Conservation (phyloP, 2,113 vertebrate species). For the human (Homo sapiens) region GRCh38 chrX:137035501-137036000, state of each 20-base stretch:
- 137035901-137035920: background rate
- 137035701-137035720: conserved; percentile 68
- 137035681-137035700: conserved; percentile 62
- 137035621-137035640: conserved; percentile 52
- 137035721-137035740: background rate
- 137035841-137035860: background rate
- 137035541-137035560: background rate
- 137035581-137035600: conserved; percentile 35
- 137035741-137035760: conserved; percentile 22
- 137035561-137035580: conserved; percentile 16
- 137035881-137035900: background rate
- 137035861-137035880: background rate
- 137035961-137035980: background rate
- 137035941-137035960: background rate
- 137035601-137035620: conserved; percentile 3
- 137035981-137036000: background rate
- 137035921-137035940: background rate
- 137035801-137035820: background rate
- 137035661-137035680: conserved; percentile 52
- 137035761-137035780: conserved; percentile 4
- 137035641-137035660: conserved; percentile 45
- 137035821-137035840: background rate
- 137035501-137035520: background rate
- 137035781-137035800: background rate
- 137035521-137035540: background rate